Conservation (phyloP, 2,888 invertebrate species). For the Agrenia bidenticulata region DNA sequence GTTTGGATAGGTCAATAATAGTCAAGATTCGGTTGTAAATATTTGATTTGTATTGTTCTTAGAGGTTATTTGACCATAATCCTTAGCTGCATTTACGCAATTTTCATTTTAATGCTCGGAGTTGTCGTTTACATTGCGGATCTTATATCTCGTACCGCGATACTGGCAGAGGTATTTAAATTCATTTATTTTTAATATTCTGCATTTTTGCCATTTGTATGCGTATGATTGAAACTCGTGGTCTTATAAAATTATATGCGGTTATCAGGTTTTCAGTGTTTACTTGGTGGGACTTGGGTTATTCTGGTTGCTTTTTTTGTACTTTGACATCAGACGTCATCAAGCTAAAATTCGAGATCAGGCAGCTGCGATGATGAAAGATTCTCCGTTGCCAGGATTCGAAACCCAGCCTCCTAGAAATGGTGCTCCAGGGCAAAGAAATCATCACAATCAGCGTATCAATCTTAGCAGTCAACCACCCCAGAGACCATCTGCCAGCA, state of each 20-base stretch:
- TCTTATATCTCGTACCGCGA: constrained; percentile 59
- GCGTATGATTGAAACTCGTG: neutral
- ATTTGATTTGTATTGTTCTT: constrained; percentile 42
- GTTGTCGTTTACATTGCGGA: constrained; percentile 67
- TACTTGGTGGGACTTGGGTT: constrained; percentile 64
- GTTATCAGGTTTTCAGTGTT: constrained; percentile 67
- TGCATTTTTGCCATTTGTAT: constrained; percentile 4
- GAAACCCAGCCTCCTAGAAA: constrained; percentile 8
- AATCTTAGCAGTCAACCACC: neutral
- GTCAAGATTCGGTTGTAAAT: neutral
- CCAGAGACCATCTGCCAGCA: neutral
- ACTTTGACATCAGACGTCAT: constrained; percentile 66
- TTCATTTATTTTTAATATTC: constrained; percentile 26
- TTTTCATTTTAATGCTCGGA: constrained; percentile 68
- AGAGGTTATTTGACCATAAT: constrained; percentile 65
- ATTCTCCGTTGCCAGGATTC: constrained; percentile 9
- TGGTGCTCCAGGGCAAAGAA: constrained; percentile 21
- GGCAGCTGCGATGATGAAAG: constrained; percentile 2
- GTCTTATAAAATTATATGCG: neutral
- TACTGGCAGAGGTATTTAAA: constrained; percentile 65
- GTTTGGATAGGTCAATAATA: neutral
- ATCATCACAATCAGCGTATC: constrained; percentile 13
- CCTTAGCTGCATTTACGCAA: constrained; percentile 68
- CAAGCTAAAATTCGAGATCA: constrained; percentile 55
- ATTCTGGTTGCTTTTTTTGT: constrained; percentile 64